Conservation (phyloP, 2,797 vertebrate genomes). For the Clarias platycephalus region DNA sequence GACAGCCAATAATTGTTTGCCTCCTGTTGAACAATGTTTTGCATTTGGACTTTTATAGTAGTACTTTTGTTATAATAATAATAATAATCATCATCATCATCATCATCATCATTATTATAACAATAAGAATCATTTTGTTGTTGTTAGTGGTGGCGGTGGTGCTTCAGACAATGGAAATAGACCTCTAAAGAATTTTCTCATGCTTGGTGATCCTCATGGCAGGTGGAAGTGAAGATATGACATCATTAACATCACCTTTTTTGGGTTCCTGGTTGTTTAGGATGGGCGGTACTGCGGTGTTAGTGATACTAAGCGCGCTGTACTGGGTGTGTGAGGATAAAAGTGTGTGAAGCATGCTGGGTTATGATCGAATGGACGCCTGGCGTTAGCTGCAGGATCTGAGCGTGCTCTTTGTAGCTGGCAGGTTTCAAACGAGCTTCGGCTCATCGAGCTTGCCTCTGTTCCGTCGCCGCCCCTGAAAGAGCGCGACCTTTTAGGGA, state of each 20-base stretch:
- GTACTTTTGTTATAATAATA: too few relatives aligned
- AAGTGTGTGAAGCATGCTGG: conserved; percentile 47
- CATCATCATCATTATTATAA: neutral
- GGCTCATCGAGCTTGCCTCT: conserved; percentile 35
- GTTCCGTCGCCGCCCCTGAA: conserved; percentile 43
- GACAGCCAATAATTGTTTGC: too few relatives aligned
- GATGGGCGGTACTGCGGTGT: neutral
- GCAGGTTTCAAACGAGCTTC: conserved; percentile 74
- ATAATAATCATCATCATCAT: neutral
- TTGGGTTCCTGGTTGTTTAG: neutral
- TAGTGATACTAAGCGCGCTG: neutral
- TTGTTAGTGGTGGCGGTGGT: too few relatives aligned
- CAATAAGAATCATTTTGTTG: neutral
- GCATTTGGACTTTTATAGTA: too few relatives aligned
- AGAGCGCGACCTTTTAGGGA: conserved; percentile 37
- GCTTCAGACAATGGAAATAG: too few relatives aligned
- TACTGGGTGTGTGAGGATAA: conserved; percentile 42
- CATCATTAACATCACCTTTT: neutral
- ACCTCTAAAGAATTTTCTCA: neutral
- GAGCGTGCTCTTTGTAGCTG: conserved; percentile 68
- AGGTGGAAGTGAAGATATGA: neutral
- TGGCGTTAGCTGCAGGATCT: conserved; percentile 54
- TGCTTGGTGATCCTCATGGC: neutral
- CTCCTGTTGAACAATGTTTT: too few relatives aligned
- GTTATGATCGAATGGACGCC: conserved; percentile 59